phyloP scores from a whole-genome alignment of 2,797 vertebrate species.

The Paratrypauchen microcephalus region DNA sequence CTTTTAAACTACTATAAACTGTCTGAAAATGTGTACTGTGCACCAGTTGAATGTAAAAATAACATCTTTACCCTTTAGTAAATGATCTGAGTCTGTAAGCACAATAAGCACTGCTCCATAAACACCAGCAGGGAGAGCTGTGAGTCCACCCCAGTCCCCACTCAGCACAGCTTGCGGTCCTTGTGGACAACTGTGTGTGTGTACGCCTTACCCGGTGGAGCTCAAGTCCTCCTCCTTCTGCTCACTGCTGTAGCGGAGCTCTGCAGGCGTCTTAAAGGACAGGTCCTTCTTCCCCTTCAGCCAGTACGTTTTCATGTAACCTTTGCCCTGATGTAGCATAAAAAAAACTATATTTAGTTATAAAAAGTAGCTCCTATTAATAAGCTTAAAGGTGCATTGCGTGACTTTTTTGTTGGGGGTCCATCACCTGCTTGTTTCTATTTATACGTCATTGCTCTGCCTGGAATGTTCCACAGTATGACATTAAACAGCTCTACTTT shows the following conservation, averaged over 20 bases:
- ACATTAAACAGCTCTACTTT: too few relatives aligned
- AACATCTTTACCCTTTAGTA: not conserved
- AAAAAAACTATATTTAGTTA: too few relatives aligned
- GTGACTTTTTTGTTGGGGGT: too few relatives aligned
- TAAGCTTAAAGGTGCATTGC: too few relatives aligned
- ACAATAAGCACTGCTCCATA: conserved; percentile 17
- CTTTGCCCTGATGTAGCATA: conserved; percentile 60
- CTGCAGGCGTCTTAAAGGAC: conserved; percentile 74
- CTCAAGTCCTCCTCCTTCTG: conserved; percentile 74
- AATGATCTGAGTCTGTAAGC: conserved; percentile 16
- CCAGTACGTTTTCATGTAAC: conserved; percentile 83
- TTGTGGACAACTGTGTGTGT: conserved; percentile 9
- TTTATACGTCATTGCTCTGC: too few relatives aligned
- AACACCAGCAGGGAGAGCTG: conserved; percentile 27
- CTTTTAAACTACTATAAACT: too few relatives aligned
- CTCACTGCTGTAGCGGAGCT: conserved; percentile 74
- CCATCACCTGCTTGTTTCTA: too few relatives aligned
- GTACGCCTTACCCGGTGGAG: conserved; percentile 68
- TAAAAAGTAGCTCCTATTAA: too few relatives aligned
- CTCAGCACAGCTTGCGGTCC: not conserved
- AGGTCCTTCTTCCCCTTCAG: conserved; percentile 79
- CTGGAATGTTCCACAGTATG: too few relatives aligned
- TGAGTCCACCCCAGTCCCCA: conserved; percentile 22
- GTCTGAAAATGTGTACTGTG: too few relatives aligned
- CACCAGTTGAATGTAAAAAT: too few relatives aligned